These are phyloP conservation scores for Oryzias dopingdopingensis DNA, from an alignment of 2,797 vertebrate species.

Conservation along the genomic window DNA sequence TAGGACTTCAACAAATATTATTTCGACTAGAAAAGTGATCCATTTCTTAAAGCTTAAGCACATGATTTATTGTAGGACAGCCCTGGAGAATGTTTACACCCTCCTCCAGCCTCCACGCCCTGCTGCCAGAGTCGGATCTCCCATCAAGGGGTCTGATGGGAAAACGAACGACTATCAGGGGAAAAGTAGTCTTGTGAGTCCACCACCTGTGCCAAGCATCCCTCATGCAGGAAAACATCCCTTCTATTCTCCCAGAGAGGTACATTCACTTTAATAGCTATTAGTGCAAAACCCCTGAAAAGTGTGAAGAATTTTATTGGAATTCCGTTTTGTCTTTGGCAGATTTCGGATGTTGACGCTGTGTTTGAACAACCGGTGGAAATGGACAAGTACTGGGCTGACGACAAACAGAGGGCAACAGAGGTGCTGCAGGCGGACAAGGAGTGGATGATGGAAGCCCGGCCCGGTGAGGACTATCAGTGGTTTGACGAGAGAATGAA, in stretches of 20 bases:
- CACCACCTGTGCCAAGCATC: conserved; percentile 52
- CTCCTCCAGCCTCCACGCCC: conserved; percentile 72
- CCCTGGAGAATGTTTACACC: conserved; percentile 75
- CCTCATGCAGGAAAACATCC: conserved; percentile 63
- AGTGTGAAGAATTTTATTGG: too few relatives aligned
- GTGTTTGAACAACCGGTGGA: conserved; percentile 55
- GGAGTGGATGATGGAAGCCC: conserved; percentile 36
- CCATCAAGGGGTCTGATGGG: conserved; percentile 65
- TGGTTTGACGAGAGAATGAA: conserved; percentile 52
- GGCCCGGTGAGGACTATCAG: conserved; percentile 45
- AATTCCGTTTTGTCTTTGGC: conserved; percentile 37
- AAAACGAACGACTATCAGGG: conserved; percentile 49
- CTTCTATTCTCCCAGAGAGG: conserved; percentile 70
- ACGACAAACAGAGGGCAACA: conserved; percentile 58
- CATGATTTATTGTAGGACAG: conserved; percentile 46
- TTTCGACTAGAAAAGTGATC: conserved; percentile 14
- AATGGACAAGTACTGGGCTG: conserved; percentile 54
- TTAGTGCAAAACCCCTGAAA: too few relatives aligned
- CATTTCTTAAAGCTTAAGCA: background rate
- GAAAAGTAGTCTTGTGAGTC: conserved; percentile 60
- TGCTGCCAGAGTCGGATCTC: conserved; percentile 67
- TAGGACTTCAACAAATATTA: conserved; percentile 7
- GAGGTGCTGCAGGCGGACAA: conserved; percentile 52
- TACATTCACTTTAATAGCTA: conserved; percentile 15
- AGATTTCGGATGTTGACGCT: conserved; percentile 65